phyloP scores from a whole-genome alignment of 2,113 vertebrate species.

The Callionymus lyra region DNA sequence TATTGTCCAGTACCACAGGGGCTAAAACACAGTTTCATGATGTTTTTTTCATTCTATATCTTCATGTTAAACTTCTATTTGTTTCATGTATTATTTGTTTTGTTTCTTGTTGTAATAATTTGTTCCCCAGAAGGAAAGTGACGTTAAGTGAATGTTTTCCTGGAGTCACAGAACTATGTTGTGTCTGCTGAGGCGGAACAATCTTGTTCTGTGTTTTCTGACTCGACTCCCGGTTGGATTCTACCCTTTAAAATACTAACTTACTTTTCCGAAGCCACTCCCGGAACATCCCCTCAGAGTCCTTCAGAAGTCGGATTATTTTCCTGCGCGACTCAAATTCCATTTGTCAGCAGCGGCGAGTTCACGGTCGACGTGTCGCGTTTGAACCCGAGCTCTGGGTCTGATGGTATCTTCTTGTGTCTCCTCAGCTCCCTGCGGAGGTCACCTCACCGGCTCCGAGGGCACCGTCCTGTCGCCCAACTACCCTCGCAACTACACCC shows the following conservation, averaged over 20 bases:
- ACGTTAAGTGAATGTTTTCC: no score
- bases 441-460: slow-evolving; percentile 88
- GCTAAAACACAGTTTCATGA: no score
- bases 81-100: no score
- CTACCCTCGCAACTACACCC: slow-evolving; percentile 94
- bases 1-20: no score
- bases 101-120: no score
- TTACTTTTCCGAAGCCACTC: slow-evolving; percentile 4
- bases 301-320: slow-evolving; percentile 20
- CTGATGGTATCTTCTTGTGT: slow-evolving; percentile 13
- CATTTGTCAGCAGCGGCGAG: slow-evolving; percentile 27
- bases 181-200: slow-evolving; percentile 23
- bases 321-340: slow-evolving; percentile 5
- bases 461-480: slow-evolving; percentile 95
- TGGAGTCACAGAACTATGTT: no score
- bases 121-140: no score
- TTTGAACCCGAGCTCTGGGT: no score
- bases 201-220: slow-evolving; percentile 19
- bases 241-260: slow-evolving; percentile 9
- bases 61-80: no score
- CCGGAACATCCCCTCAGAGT: slow-evolving; percentile 23
- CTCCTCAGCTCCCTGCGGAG: slow-evolving; percentile 86
- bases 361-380: slow-evolving; percentile 20
- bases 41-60: no score
- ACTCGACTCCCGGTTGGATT: slow-evolving; percentile 6